Evolutionary conservation across 2,888 invertebrate genomes (phyloP), one percentile per base, ranked within the genome.

Genomic region (Volucella inanis): DNA sequence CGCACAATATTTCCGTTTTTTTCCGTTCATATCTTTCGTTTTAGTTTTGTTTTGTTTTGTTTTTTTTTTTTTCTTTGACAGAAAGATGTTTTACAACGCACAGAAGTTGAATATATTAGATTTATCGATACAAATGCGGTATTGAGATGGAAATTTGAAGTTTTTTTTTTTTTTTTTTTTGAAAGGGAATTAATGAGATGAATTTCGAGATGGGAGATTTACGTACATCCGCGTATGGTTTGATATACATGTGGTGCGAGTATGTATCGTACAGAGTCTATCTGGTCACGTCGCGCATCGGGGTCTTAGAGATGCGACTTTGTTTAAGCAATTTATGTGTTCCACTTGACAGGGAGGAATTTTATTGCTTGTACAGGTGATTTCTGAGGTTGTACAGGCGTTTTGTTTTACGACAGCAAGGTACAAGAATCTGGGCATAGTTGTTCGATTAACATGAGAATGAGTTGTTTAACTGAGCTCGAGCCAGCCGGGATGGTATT

Each of bases 101-200:
- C 67, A 81, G 85, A 76, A 85, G 76, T 81, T 85, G 71, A 80
- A 85, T 85, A 72, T 76, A 85, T 81, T 81, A 84, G 43, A 31
- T 18, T 45, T 62, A 52, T 62, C 67, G 47, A 49, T 43, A 59
- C 71, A n/a, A 15, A 39, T 31, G 39, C 9, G 8, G 39, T 59
- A 85, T 85, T 85, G 76, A 80, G 80, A 76, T 85, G 80, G 54
- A 72, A 72, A 85, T 85, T 76, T 38, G 39, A 49, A 22, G 22
- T 22, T 22, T 22, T 4, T 4, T 22, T 50, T 67, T 22, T 50
- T 67, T 22, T 22, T 2, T 0, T 4, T 22, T 50, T 67, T 55
- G 71, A 78, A 52, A 50, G 47, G 49, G 71, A 78, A 70, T 70
- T 67, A 54, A 80, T 75, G 75, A 75, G 47, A 54, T 70, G 64